A percentile compares a stretch with the other conserved stretches of the same genome.
These are phyloP conservation scores for Littorina saxatilis DNA, from an alignment of 1,140 invertebrate genomes.

Conservation along the genomic window DNA sequence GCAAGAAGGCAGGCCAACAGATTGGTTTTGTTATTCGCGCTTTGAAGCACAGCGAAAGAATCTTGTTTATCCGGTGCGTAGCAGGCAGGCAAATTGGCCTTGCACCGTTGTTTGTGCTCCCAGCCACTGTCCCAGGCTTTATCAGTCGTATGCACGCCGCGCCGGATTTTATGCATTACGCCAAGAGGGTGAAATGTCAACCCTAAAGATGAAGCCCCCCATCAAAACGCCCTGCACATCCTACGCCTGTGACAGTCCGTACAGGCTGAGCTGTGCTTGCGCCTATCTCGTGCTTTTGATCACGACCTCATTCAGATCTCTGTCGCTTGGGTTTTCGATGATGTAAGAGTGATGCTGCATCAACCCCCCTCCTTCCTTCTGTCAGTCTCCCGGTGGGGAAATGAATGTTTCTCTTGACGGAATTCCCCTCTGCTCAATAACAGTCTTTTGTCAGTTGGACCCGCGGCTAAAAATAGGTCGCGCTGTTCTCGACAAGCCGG, in stretches of 20 bases:
- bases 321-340: neutral
- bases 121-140: neutral
- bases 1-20: too few relatives aligned
- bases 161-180: slow-evolving; percentile 30
- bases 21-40: too few relatives aligned
- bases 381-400: slow-evolving; percentile 6
- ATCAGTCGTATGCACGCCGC: neutral
- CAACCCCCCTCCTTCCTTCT: neutral
- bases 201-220: slow-evolving; percentile 21
- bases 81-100: neutral
- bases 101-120: neutral
- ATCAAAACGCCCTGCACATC: neutral
- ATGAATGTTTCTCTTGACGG: slow-evolving; percentile 35
- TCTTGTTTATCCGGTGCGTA: too few relatives aligned
- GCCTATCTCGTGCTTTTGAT: neutral
- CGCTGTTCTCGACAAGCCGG: slow-evolving; percentile 5
- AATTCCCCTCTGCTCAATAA: slow-evolving; percentile 39
- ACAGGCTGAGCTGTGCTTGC: neutral
- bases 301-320: neutral
- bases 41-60: too few relatives aligned
- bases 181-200: slow-evolving; percentile 25
- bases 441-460: slow-evolving; percentile 40
- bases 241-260: neutral
- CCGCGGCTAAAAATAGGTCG: slow-evolving; percentile 35
- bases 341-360: neutral